These are phyloP conservation scores for Hybognathus amarus DNA, from an alignment of 2,797 vertebrate genomes.

Conservation along the genomic window DNA sequence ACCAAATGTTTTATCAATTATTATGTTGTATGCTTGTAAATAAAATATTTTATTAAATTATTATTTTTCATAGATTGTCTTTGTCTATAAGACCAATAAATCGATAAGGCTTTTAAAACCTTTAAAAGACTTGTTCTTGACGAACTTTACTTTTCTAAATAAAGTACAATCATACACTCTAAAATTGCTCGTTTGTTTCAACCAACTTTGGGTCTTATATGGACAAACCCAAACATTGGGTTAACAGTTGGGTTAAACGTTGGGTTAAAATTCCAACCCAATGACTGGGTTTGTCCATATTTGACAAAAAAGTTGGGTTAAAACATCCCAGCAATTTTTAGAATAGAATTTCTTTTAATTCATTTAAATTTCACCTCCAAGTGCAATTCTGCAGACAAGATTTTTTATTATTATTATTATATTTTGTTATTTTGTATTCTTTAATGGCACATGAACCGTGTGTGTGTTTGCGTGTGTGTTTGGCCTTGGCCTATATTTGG, in stretches of 20 bases:
- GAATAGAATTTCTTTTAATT: background rate
- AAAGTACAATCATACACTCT: background rate
- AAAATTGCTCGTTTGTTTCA: too few relatives aligned
- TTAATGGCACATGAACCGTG: background rate
- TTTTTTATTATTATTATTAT: background rate
- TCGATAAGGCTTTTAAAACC: background rate
- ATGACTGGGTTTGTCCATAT: too few relatives aligned
- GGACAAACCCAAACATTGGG: too few relatives aligned
- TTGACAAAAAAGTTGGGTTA: too few relatives aligned
- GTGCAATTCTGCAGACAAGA: background rate
- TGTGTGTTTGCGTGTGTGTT: background rate
- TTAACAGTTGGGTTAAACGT: too few relatives aligned
- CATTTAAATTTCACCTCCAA: background rate
- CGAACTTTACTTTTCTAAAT: background rate
- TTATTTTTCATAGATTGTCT: background rate
- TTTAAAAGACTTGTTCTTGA: background rate
- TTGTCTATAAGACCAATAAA: background rate
- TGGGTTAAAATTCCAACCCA: too few relatives aligned
- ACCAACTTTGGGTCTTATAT: too few relatives aligned
- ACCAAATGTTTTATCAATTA: too few relatives aligned
- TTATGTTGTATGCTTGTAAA: background rate
- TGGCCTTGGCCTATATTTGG: constrained; percentile 42
- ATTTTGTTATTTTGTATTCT: background rate
- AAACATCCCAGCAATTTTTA: too few relatives aligned
- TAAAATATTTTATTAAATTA: background rate